Evolutionary conservation across 2,113 vertebrate species (phyloP).

Genomic region (Indicator maculatus): DNA sequence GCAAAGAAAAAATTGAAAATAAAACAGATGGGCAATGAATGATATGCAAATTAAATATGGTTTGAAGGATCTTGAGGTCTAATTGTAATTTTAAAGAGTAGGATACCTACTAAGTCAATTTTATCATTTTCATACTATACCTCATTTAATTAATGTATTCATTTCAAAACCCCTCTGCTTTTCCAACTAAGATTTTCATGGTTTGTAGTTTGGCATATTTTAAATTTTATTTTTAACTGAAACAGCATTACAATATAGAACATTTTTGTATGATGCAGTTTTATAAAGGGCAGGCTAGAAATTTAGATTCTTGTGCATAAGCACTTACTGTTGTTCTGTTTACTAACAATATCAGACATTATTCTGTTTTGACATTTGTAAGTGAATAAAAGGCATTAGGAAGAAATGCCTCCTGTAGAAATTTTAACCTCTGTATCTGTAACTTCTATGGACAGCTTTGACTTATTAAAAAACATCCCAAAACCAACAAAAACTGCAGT

Average conservation of each 20-base stretch:
- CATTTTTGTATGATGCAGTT: not conserved
- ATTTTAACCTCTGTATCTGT: not conserved
- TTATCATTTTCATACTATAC: not conserved
- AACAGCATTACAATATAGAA: not conserved
- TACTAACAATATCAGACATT: not conserved
- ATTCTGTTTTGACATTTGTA: not conserved
- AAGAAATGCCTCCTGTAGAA: not conserved
- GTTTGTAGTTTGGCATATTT: not conserved
- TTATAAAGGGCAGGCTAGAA: not conserved
- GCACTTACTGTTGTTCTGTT: not conserved
- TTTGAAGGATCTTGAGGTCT: not conserved
- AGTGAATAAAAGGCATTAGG: not conserved
- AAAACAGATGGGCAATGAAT: constrained; percentile 31
- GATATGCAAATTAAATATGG: not conserved
- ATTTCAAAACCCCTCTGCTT: not conserved
- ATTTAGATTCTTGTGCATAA: not conserved
- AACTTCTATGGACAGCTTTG: not conserved
- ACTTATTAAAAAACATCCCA: not conserved
- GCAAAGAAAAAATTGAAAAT: constrained; percentile 24
- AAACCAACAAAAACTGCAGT: not conserved
- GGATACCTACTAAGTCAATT: not conserved
- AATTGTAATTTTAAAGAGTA: not conserved
- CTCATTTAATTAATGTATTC: not conserved
- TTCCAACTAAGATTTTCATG: not conserved
- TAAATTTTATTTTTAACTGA: not conserved